Conservation (phyloP, 2,113 vertebrate species). For the Tyto alba region DNA sequence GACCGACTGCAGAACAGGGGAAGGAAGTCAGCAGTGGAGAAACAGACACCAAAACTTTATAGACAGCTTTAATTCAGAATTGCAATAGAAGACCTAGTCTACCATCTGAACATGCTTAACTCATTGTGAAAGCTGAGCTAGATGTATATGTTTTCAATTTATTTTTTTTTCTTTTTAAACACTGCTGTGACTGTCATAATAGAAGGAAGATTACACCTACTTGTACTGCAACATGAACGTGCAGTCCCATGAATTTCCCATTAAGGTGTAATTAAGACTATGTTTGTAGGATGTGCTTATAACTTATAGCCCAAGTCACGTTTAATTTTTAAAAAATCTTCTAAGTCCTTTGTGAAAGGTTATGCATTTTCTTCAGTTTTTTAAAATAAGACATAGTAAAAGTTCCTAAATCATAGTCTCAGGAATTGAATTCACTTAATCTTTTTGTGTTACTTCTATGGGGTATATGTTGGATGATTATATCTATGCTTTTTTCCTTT, state of each 20-base stretch:
- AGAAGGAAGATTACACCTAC: background rate
- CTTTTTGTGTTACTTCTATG: background rate
- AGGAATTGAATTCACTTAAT: background rate
- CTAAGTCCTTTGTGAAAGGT: background rate
- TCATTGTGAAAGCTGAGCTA: slow-evolving; percentile 4
- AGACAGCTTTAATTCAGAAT: background rate
- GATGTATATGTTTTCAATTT: background rate
- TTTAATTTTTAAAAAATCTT: background rate
- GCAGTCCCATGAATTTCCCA: background rate
- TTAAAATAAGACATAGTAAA: background rate
- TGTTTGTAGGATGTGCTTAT: background rate
- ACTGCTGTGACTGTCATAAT: background rate
- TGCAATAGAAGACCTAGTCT: background rate
- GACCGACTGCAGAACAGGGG: background rate
- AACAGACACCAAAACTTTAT: background rate
- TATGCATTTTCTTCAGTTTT: background rate
- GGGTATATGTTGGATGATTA: background rate
- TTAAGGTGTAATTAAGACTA: background rate
- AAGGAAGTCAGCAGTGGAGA: background rate
- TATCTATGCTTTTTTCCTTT: background rate
- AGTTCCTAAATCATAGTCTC: background rate
- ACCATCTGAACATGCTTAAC: background rate
- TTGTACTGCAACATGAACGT: background rate
- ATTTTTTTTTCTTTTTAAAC: background rate
- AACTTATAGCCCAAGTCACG: background rate